phyloP scores from a whole-genome alignment of 2,888 invertebrate genomes.

The Stenurella melanura region DNA sequence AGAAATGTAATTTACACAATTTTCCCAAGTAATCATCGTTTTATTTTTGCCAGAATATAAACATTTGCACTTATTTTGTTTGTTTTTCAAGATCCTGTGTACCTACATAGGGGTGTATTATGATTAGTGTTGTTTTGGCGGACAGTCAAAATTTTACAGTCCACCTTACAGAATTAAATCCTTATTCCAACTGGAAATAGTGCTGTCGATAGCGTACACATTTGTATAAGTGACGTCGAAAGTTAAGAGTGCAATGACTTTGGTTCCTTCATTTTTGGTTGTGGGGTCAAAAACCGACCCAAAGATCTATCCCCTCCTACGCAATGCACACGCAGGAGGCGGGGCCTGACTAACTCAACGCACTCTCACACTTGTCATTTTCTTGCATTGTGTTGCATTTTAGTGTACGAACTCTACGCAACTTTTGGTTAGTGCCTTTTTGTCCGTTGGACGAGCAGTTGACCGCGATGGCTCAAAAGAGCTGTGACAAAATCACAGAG shows the following conservation, averaged over 20 bases:
- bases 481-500: constrained; percentile 58
- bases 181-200: constrained; percentile 16
- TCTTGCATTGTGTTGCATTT: constrained; percentile 61
- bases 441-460: constrained; percentile 44
- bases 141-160: not conserved
- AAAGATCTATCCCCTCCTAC: constrained; percentile 63
- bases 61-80: too few species aligned
- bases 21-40: too few species aligned
- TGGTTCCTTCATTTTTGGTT: constrained; percentile 32
- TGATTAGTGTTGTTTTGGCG: too few species aligned
- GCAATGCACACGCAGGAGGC: constrained; percentile 70
- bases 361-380: constrained; percentile 66
- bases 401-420: constrained; percentile 30
- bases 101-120: too few species aligned
- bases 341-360: constrained; percentile 64
- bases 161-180: not conserved
- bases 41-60: too few species aligned
- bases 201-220: not conserved
- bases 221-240: constrained; percentile 26
- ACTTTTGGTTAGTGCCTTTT: constrained; percentile 56
- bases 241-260: constrained; percentile 47
- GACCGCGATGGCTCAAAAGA: constrained; percentile 55
- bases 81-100: too few species aligned
- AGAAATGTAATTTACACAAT: too few species aligned
- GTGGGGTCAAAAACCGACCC: constrained; percentile 71